phyloP scores from a whole-genome alignment of 1,140 invertebrate genomes.

The Monomorium pharaonis region DNA sequence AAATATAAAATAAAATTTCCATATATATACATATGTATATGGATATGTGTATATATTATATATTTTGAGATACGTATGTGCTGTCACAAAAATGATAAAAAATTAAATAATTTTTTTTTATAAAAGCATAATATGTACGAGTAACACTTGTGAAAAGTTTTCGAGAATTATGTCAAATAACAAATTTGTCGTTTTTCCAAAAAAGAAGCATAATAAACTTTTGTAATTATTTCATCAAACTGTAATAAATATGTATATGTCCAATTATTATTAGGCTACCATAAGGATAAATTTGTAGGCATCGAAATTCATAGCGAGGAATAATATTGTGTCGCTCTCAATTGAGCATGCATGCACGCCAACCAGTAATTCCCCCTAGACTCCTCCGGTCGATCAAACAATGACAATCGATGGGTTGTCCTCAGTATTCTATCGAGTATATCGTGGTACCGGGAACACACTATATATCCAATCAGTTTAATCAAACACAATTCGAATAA shows the following conservation, averaged over 20 bases:
- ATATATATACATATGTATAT: too few relatives aligned
- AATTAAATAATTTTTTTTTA: not conserved
- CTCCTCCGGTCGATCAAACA: conserved; percentile 32
- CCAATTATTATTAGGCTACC: conserved; percentile 25
- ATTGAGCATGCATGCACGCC: conserved; percentile 37
- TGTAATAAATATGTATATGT: not conserved
- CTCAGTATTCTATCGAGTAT: conserved; percentile 39
- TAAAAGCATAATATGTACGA: not conserved
- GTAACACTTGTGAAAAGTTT: not conserved
- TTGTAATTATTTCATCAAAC: not conserved
- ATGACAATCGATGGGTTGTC: conserved; percentile 31
- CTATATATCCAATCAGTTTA: conserved; percentile 18
- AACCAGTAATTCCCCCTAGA: conserved; percentile 21
- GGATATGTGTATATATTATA: too few relatives aligned
- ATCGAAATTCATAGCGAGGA: conserved; percentile 39
- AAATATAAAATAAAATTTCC: too few relatives aligned
- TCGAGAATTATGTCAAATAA: too few relatives aligned
- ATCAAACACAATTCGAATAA: conserved; percentile 11
- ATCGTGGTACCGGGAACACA: not conserved
- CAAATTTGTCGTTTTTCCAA: not conserved
- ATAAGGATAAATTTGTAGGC: conserved; percentile 4
- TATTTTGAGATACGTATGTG: not conserved
- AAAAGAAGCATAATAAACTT: not conserved
- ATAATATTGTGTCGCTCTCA: conserved; percentile 44
- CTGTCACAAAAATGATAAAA: not conserved